Conservation (phyloP, 2,797 vertebrate species). For the Macropus fuliginosus region DNA sequence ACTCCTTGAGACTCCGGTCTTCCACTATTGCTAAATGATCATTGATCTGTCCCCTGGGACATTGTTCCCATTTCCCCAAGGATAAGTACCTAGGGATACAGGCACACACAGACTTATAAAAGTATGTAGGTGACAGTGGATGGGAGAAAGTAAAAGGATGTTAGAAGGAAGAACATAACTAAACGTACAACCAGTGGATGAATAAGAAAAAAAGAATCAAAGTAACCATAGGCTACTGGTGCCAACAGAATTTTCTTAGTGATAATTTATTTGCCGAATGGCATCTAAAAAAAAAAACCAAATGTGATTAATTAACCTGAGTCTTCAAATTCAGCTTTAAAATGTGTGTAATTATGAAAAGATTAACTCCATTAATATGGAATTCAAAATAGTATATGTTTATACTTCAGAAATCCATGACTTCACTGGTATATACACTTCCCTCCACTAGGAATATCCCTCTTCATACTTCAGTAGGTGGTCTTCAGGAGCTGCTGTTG, state of each 20-base stretch:
- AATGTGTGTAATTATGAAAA: background rate
- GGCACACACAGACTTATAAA: background rate
- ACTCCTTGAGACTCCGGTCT: background rate
- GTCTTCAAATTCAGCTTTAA: background rate
- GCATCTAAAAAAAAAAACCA: background rate
- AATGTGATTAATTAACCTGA: background rate
- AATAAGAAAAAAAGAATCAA: background rate
- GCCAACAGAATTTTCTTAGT: background rate
- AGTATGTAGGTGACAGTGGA: background rate
- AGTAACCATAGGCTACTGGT: background rate
- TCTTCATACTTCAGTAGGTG: background rate
- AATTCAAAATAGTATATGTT: background rate
- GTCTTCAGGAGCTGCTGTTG: background rate
- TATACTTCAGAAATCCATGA: background rate
- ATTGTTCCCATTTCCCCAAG: background rate
- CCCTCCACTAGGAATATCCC: too few species aligned
- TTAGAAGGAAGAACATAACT: background rate
- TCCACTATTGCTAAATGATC: background rate
- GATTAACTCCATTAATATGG: background rate
- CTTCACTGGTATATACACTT: background rate
- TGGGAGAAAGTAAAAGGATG: background rate
- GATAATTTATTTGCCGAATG: background rate
- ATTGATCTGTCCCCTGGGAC: background rate
- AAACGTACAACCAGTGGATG: background rate
- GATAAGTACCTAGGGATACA: background rate